Percentiles rank a stretch among this genome's conserved stretches.
phyloP scores from a whole-genome alignment of 2,113 vertebrate genomes.

The Microtus pennsylvanicus region DNA sequence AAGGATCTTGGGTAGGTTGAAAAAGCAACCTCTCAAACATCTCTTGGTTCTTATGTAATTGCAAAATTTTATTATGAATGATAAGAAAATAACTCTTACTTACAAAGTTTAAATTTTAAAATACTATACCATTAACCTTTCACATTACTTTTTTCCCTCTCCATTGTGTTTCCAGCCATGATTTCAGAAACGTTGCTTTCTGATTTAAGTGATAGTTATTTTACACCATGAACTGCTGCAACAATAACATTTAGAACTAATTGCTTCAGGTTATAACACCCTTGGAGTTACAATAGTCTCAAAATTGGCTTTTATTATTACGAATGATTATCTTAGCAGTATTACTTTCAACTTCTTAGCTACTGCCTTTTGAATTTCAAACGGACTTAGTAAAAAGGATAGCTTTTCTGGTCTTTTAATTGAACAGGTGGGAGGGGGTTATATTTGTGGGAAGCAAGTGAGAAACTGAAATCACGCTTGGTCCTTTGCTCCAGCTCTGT shows the following conservation, averaged over 20 bases:
- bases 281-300: slow-evolving; percentile 5
- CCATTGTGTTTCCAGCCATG: not conserved
- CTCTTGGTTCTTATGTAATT: not conserved
- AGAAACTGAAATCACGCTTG: not conserved
- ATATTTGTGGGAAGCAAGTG: not conserved
- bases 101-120: not conserved
- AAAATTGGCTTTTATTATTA: slow-evolving; percentile 51
- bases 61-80: not conserved
- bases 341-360: slow-evolving; percentile 8
- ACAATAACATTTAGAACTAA: slow-evolving; percentile 40
- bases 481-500: not conserved
- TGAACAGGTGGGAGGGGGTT: not conserved
- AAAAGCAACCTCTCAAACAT: not conserved
- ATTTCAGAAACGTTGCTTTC: not conserved
- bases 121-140: not conserved
- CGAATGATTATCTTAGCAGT: not conserved
- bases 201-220: slow-evolving; percentile 45
- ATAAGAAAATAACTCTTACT: not conserved
- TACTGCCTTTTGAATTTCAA: not conserved
- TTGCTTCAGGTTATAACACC: not conserved
- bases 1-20: not conserved
- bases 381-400: not conserved
- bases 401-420: slow-evolving; percentile 6
- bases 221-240: slow-evolving; percentile 26
- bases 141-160: not conserved